Evolutionary conservation across 2,888 invertebrate species (phyloP).

Genomic region (Pelosia muscerda): DNA sequence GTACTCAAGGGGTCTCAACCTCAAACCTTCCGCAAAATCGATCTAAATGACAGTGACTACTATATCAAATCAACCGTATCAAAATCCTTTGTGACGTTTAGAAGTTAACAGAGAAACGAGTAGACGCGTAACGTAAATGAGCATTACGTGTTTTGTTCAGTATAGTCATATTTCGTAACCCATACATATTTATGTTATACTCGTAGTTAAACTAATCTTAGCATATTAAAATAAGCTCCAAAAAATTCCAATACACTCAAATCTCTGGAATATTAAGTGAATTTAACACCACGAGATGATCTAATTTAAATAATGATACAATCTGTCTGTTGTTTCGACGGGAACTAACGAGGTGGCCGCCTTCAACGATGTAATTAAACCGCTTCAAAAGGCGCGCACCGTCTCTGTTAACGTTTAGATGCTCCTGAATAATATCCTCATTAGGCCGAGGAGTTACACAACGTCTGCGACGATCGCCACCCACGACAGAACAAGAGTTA

Average conservation of each 20-base stretch:
- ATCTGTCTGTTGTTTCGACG: slow-evolving; percentile 65
- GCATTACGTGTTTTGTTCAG: neutral
- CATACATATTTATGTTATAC: neutral
- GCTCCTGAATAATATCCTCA: slow-evolving; percentile 81
- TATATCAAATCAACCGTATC: neutral
- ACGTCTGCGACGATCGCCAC: slow-evolving; percentile 71
- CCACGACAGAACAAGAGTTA: slow-evolving; percentile 78
- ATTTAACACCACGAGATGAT: slow-evolving; percentile 55
- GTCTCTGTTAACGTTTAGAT: slow-evolving; percentile 62
- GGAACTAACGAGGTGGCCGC: slow-evolving; percentile 68
- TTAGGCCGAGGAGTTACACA: slow-evolving; percentile 75
- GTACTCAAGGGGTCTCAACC: too few relatives aligned
- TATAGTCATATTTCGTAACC: neutral
- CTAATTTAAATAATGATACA: slow-evolving; percentile 63
- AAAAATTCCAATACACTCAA: neutral
- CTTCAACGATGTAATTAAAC: slow-evolving; percentile 70
- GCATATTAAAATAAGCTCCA: neutral
- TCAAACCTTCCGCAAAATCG: neutral
- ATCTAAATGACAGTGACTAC: neutral
- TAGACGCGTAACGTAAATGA: neutral
- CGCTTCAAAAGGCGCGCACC: slow-evolving; percentile 60
- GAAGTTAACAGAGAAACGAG: neutral
- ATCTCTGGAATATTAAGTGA: slow-evolving; percentile 42
- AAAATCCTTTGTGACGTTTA: neutral
- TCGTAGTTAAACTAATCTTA: neutral